Base-by-base conservation (phyloP, 2,888 invertebrate species). In the Aphidius colemani region DNA sequence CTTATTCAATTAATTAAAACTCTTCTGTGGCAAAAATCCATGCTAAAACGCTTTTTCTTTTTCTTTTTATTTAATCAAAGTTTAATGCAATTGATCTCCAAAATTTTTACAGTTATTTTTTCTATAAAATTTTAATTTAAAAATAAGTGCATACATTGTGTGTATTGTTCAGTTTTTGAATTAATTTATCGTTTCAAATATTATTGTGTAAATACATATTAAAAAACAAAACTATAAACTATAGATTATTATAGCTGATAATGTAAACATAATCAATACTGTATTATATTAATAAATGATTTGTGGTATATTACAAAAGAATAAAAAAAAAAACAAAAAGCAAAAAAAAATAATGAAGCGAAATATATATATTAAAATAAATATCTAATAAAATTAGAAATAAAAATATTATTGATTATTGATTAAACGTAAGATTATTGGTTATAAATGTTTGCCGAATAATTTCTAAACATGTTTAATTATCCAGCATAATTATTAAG, bases 241-340 rank as follows among this genome's bases (percentile, higher is more conserved):
- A 74, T 78, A 79, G 76, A 71, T 75, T 75, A 72, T 69, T 79
- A 80, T 76, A 69, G 71, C 74, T 73, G 30, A 75, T 72, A 76
- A 74, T 79, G 76, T 78, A 78, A 73, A 77, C 75, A 75, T 78
- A 78, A 79, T 78, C 78, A 74, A 77, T 78, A 80, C 72, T 80
- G 81, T 81, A 80, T 76, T 74, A 81, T 80, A 81, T 73, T 75
- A 76, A 75, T 80, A 75, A 55, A 77, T 71, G 72, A 75, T 75
- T 77, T 78, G 75, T 78, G 75, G 78, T 78, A 78, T 78, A 76
- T 76, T 74, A 69, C 67, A 70, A 71, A 67, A 50, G 65, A 59
- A 68, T 63, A 63, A 66, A 58, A 68, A 61, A 66, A 58, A 66
- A 64, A 66, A 64, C 66, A 59, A 66, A 64, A 64, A 59, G n/a